phyloP scores from a whole-genome alignment of 2,888 invertebrate species.

The Trichacis sp. region DNA sequence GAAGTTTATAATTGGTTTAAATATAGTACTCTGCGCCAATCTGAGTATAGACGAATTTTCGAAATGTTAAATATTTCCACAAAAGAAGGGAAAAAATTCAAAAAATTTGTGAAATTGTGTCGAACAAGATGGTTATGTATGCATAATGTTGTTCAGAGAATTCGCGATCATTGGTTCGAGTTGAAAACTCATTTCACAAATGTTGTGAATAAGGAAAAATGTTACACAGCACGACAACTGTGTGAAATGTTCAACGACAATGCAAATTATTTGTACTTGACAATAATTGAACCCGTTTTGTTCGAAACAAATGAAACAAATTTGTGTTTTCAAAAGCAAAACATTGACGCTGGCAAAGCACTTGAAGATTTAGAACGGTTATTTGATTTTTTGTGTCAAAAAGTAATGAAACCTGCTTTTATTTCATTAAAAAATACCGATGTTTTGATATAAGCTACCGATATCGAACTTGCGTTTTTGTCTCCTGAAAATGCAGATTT shows the following conservation, averaged over 20 bases:
- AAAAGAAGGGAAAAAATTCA: slow-evolving; percentile 15
- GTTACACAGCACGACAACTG: slow-evolving; percentile 28
- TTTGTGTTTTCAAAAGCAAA: slow-evolving; percentile 24
- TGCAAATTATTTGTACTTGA: slow-evolving; percentile 17
- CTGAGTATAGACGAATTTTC: slow-evolving; percentile 37
- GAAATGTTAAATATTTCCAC: slow-evolving; percentile 16
- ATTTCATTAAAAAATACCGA: neutral
- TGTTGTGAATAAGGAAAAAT: slow-evolving; percentile 38
- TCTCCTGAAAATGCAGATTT: neutral
- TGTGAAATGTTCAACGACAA: slow-evolving; percentile 34
- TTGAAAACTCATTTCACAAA: slow-evolving; percentile 25
- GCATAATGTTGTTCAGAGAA: slow-evolving; percentile 36
- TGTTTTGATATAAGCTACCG: neutral
- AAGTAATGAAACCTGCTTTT: slow-evolving; percentile 16
- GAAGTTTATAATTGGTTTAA: slow-evolving; percentile 44
- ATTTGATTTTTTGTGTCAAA: slow-evolving; percentile 8
- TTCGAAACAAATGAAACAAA: slow-evolving; percentile 26
- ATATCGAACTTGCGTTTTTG: neutral
- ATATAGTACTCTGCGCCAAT: slow-evolving; percentile 28
- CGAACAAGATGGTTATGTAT: slow-evolving; percentile 42
- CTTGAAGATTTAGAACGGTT: slow-evolving; percentile 22
- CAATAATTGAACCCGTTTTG: slow-evolving; percentile 17
- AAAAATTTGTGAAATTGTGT: slow-evolving; percentile 37
- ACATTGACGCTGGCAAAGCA: slow-evolving; percentile 18
- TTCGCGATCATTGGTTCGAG: slow-evolving; percentile 38